Conservation (phyloP, 2,113 vertebrate genomes). For the Lophius piscatorius region DNA sequence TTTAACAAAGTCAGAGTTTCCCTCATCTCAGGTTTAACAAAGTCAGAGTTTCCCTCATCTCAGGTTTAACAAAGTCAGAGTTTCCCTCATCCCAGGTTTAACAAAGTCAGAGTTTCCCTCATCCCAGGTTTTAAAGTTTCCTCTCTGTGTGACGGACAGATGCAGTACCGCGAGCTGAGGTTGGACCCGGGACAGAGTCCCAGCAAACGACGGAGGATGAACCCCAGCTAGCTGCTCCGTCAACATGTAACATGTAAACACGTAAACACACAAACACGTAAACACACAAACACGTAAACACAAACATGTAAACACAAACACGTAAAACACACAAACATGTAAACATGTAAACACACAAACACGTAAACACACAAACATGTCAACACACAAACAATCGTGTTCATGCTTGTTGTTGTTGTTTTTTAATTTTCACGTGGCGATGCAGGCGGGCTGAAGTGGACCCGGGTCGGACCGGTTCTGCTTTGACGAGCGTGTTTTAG, state of each 20-base stretch:
- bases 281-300: conserved; percentile 43
- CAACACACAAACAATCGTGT: neutral
- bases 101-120: no score
- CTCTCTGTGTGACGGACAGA: no score
- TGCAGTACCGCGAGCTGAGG: conserved; percentile 92
- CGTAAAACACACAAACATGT: neutral
- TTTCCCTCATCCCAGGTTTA: no score
- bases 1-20: no score
- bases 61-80: no score
- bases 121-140: no score
- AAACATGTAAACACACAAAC: neutral
- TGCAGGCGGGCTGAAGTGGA: neutral
- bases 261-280: conserved; percentile 30
- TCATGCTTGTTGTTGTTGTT: conserved; percentile 3
- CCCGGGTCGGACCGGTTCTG: neutral
- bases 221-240: conserved; percentile 73
- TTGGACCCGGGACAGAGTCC: conserved; percentile 87
- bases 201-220: conserved; percentile 86
- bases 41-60: no score
- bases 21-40: no score
- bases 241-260: conserved; percentile 2
- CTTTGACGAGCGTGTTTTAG: no score
- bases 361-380: conserved; percentile 43
- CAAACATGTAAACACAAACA: conserved; percentile 3
- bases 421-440: neutral